Conservation (phyloP, 2,113 vertebrate species). For the Anguilla japonica region DNA sequence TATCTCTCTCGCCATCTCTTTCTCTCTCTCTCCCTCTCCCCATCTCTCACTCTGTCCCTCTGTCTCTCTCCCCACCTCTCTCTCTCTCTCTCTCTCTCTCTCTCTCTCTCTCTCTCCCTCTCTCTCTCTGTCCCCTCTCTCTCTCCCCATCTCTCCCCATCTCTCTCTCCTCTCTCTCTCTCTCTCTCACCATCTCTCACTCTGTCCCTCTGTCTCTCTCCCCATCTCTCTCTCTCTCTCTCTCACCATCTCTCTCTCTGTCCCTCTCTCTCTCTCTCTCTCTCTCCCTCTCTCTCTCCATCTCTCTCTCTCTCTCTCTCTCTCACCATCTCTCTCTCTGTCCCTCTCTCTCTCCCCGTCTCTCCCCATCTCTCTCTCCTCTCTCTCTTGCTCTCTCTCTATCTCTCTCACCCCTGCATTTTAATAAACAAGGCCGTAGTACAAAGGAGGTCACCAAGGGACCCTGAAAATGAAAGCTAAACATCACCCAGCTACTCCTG, state of each 20-base stretch:
- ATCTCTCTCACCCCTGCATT: background rate
- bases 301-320: constrained; percentile 20
- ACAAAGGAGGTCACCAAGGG: constrained; percentile 3
- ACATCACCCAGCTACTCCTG: background rate
- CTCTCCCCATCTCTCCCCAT: background rate
- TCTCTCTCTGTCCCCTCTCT: background rate
- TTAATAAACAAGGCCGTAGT: background rate
- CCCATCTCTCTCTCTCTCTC: background rate
- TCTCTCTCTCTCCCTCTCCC: background rate
- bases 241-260: no score
- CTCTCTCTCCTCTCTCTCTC: background rate
- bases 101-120: background rate
- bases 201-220: background rate
- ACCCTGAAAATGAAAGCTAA: background rate
- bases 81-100: no score
- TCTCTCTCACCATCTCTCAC: background rate
- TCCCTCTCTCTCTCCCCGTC: background rate
- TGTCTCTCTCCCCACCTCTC: constrained; percentile 19
- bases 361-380: no score
- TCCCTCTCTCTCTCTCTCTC: background rate
- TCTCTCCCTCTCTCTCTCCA: no score
- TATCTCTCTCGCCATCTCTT: background rate
- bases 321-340: background rate
- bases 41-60: no score
- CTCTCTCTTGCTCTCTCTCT: constrained; percentile 9